These are phyloP conservation scores for Tipula unca DNA, from an alignment of 2,888 invertebrate genomes.

Conservation along the genomic window DNA sequence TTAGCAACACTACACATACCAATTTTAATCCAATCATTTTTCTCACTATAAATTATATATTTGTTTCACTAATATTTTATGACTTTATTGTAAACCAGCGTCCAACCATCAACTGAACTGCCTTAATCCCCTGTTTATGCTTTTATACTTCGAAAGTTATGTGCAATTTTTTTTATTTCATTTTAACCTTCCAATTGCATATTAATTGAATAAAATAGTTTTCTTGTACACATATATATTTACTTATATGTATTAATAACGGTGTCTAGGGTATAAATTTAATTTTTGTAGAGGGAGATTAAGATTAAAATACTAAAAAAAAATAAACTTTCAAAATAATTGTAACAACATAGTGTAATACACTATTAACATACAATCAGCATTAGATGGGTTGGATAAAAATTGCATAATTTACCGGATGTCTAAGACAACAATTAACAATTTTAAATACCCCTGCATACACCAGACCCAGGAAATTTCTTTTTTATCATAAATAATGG, in stretches of 20 bases:
- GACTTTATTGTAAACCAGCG: slow-evolving; percentile 28
- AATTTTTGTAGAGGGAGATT: background rate
- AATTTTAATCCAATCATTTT: slow-evolving; percentile 20
- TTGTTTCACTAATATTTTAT: background rate
- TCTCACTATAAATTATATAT: background rate
- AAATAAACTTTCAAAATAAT: background rate
- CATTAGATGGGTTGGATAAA: background rate
- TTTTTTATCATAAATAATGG: background rate
- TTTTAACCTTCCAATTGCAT: slow-evolving; percentile 18
- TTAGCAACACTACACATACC: slow-evolving; percentile 21
- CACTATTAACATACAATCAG: background rate
- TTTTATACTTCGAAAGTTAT: slow-evolving; percentile 33
- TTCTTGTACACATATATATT: background rate
- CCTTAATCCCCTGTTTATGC: slow-evolving; percentile 33
- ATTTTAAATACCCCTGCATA: background rate
- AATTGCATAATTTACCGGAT: slow-evolving; percentile 2
- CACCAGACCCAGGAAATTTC: background rate
- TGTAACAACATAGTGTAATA: background rate
- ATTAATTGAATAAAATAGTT: slow-evolving; percentile 14
- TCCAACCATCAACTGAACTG: slow-evolving; percentile 32
- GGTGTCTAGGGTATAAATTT: background rate
- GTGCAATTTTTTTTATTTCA: slow-evolving; percentile 15
- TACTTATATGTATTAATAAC: background rate
- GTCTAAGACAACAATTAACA: no score
- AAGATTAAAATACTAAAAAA: background rate